phyloP scores from a whole-genome alignment of 1,140 invertebrate species.

The Heliconius eleuchia region DNA sequence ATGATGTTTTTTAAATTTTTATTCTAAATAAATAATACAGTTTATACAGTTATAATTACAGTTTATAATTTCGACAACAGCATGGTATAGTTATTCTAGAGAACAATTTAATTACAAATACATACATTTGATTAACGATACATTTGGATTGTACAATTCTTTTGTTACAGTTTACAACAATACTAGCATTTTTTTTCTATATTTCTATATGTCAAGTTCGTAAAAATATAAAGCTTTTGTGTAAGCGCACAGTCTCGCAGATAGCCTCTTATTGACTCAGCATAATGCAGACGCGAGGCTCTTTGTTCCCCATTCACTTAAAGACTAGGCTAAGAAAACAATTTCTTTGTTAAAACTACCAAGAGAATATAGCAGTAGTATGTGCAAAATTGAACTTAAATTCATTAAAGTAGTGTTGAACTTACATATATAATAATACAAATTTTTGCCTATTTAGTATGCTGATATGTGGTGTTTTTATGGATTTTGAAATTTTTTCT shows the following conservation, averaged over 20 bases:
- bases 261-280: constrained; percentile 38
- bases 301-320: constrained; percentile 35
- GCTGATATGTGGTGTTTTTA: no score
- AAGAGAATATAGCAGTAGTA: background rate
- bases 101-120: background rate
- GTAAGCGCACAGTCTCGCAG: constrained; percentile 30
- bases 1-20: no score
- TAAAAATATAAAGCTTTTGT: constrained; percentile 33
- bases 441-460: background rate
- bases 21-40: no score
- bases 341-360: constrained; percentile 28
- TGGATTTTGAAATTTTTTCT: no score
- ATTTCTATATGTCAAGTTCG: background rate
- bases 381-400: constrained; percentile 3
- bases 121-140: background rate
- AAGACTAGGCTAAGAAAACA: constrained; percentile 36
- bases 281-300: constrained; percentile 31
- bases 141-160: background rate
- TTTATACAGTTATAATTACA: no score
- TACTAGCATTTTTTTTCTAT: background rate
- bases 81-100: background rate
- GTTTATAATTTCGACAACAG: no score
- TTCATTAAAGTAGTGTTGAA: background rate
- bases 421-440: background rate
- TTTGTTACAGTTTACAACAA: background rate